phyloP scores from a whole-genome alignment of 1,140 invertebrate species.

The Mercenaria mercenaria region DNA sequence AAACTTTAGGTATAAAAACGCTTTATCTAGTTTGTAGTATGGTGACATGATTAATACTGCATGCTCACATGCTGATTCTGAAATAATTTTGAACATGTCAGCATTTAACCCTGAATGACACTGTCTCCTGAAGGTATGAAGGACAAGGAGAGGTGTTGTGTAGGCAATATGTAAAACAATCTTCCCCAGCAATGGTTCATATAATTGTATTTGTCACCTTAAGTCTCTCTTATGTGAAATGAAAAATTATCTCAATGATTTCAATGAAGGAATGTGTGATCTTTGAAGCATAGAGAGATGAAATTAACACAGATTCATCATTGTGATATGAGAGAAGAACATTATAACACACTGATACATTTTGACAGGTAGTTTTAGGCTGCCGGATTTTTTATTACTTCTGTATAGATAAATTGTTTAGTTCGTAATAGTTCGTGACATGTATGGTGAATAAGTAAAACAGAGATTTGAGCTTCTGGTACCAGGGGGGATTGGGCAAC shows the following conservation, averaged over 20 bases:
- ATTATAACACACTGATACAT: constrained; percentile 1
- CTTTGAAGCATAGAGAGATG: neutral
- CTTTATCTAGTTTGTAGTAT: too few relatives aligned
- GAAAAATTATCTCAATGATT: constrained; percentile 22
- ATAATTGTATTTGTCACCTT: neutral
- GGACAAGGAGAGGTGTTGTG: too few relatives aligned
- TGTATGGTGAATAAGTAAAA: neutral
- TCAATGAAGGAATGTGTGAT: neutral
- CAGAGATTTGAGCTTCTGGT: neutral
- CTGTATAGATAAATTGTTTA: neutral
- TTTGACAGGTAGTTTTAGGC: constrained; percentile 34
- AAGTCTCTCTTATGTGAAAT: neutral
- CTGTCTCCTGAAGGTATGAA: too few relatives aligned
- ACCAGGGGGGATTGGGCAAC: neutral
- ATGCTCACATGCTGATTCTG: too few relatives aligned
- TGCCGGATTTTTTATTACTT: constrained; percentile 37
- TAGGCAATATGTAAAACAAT: too few relatives aligned
- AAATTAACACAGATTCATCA: constrained; percentile 19
- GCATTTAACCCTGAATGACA: too few relatives aligned
- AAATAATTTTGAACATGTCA: too few relatives aligned
- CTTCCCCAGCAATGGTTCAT: too few relatives aligned
- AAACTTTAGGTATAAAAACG: too few relatives aligned
- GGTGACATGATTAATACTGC: too few relatives aligned
- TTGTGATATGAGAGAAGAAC: neutral
- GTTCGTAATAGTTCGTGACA: constrained; percentile 11